Evolutionary conservation across 2,797 vertebrate genomes (phyloP), one percentile per base, ranked within the genome.

Genomic region (Sitta carolinensis): DNA sequence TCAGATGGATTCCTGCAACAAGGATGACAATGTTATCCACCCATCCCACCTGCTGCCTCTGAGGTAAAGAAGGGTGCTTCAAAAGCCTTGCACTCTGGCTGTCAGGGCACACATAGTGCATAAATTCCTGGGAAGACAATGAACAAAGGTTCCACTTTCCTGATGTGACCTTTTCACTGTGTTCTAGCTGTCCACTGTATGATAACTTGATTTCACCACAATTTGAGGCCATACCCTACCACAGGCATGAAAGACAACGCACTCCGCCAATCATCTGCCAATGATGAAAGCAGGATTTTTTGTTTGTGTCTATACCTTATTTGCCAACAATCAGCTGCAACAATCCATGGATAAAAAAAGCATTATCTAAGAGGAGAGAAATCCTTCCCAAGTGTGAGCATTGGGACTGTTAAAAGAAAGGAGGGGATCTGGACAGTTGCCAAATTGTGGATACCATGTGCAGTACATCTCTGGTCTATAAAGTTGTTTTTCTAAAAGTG

Each of bases 141-240:
- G 73, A 94, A 64, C 73, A 72, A 87, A 89, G 50, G 18, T 61
- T 84, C 47, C 52, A 50, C 58, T 84, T 86, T 50, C 79, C 76
- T 7, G 1, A 15, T 43, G 61, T 81, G 83, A 81, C 42, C 47
- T 86, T 93, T 91, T 68, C 20, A 18, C 47, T 42, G 17, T 29
- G 26, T 80, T 95, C 72, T 57, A 70, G 68, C 43, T 9, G 3
- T 63, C 57, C 2, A 7, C 63, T 59, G 30, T 7, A 9, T 0
- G 0, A 22, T 40, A 69, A 21, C 18, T 75, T 0, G 0, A 83
- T 81, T 58, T 66, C 69, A 55, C 18, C 22, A 19, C 22, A 34
- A 77, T 75, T 32, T 61, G 57, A 43, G n/a, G 58, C 54, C 20
- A 11, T 16, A 48, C 2, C 11, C 36, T 87, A 51, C 42, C 47